Evolutionary conservation across 2,113 vertebrate species (phyloP).

Genomic region (Leucosticte australis): DNA sequence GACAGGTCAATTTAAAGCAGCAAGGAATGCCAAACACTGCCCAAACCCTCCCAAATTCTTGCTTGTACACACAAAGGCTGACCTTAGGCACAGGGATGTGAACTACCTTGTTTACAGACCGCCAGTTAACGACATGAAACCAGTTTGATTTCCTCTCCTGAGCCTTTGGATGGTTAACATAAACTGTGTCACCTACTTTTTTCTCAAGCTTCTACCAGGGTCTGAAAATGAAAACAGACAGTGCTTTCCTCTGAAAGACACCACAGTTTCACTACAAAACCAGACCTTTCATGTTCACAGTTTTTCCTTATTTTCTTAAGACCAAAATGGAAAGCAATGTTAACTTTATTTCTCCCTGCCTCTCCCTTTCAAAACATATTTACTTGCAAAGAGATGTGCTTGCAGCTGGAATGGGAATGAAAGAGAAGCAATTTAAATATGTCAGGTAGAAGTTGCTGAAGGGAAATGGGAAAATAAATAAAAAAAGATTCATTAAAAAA

Average conservation of each 20-base stretch:
- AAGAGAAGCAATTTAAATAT: not conserved
- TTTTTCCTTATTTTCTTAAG: not conserved
- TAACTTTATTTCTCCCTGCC: not conserved
- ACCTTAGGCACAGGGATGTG: slow-evolving; percentile 41
- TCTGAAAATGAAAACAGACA: not conserved
- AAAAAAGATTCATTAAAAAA: not conserved
- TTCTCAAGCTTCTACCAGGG: not conserved
- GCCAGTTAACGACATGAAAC: slow-evolving; percentile 44
- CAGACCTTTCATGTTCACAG: not conserved
- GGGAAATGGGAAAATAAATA: slow-evolving; percentile 4
- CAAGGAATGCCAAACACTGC: not conserved
- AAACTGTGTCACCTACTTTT: not conserved
- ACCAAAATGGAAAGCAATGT: not conserved
- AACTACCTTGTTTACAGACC: slow-evolving; percentile 35
- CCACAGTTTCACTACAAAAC: not conserved
- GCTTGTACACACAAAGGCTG: not conserved
- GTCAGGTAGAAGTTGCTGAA: not conserved
- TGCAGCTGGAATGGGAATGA: not conserved
- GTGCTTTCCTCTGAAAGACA: not conserved
- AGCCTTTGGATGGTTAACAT: slow-evolving; percentile 54
- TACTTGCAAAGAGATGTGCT: slow-evolving; percentile 24
- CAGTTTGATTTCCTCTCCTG: slow-evolving; percentile 36
- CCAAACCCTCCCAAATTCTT: not conserved
- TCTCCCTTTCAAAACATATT: slow-evolving; percentile 2
- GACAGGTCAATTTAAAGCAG: not conserved